Percentiles rank a stretch among this genome's conserved stretches.
Conservation (phyloP, 1,140 invertebrate species). For the Teleogryllus occipitalis region DNA sequence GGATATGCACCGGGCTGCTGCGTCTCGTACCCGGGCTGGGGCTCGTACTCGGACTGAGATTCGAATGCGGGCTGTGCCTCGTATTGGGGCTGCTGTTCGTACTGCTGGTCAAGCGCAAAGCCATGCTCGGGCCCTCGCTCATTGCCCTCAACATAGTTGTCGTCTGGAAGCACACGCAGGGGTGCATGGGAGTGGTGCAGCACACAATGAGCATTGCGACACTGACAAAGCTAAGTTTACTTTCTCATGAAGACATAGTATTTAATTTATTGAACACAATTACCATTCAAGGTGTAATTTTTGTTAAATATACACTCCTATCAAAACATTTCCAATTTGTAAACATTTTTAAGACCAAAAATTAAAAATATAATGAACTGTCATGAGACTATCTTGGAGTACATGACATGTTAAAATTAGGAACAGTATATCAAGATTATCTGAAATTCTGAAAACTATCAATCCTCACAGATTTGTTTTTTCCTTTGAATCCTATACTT, state of each 20-base stretch:
- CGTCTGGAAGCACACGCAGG: background rate
- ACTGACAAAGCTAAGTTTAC: background rate
- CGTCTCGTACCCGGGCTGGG: background rate
- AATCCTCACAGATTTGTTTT: no score
- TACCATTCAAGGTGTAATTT: no score
- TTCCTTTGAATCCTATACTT: no score
- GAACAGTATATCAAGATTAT: no score
- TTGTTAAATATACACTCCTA: no score
- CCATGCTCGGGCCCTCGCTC: background rate
- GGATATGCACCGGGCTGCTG: background rate
- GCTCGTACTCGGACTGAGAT: constrained; percentile 14
- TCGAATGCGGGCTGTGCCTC: constrained; percentile 2
- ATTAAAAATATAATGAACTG: no score
- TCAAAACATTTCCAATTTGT: no score
- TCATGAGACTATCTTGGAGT: no score
- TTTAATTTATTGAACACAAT: no score
- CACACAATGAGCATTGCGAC: background rate
- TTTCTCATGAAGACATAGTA: background rate
- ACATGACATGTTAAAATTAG: no score
- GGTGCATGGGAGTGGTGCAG: background rate
- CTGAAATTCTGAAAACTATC: no score
- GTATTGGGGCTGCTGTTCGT: constrained; percentile 15
- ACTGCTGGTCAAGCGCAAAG: background rate
- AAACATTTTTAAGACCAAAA: no score
- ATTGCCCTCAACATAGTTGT: background rate